These are phyloP conservation scores for Tachina fera DNA, from an alignment of 2,888 invertebrate species.

Conservation along the genomic window DNA sequence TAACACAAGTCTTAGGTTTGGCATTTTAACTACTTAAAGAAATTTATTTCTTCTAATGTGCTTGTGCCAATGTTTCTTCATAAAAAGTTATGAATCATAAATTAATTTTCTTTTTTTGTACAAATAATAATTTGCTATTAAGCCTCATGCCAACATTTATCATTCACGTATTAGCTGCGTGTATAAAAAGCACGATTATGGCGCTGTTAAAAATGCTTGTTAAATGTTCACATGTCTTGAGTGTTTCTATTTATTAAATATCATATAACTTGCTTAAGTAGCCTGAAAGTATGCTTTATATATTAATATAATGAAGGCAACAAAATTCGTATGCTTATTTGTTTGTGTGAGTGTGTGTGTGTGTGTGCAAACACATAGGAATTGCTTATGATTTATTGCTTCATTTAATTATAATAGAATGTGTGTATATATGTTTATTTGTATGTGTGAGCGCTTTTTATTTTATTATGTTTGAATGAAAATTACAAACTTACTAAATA, in stretches of 20 bases:
- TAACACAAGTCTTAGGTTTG: not conserved
- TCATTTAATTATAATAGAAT: not conserved
- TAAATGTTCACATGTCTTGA: not conserved
- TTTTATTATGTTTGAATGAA: not conserved
- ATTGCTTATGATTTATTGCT: conserved; percentile 12
- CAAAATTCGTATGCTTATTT: not conserved
- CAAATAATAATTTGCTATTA: not conserved
- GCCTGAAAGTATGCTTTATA: conserved; percentile 27
- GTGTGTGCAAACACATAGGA: not conserved
- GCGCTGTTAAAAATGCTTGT: not conserved
- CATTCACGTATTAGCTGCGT: not conserved
- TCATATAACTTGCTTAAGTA: not conserved
- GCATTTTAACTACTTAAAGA: not conserved
- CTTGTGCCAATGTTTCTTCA: conserved; percentile 3
- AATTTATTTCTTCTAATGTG: not conserved
- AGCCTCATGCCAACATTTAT: not conserved
- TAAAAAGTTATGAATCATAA: conserved; percentile 5
- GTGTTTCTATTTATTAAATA: conserved; percentile 12
- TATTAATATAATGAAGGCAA: not conserved
- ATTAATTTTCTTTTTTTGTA: not conserved
- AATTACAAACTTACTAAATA: not conserved
- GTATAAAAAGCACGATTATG: not conserved
- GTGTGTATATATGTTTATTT: not conserved
- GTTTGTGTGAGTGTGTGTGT: not conserved
- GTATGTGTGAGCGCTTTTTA: no score